Percentiles rank a stretch among this genome's conserved stretches.
These are phyloP conservation scores for Trachurus trachurus DNA, from an alignment of 2,797 vertebrate genomes.

Conservation along the genomic window DNA sequence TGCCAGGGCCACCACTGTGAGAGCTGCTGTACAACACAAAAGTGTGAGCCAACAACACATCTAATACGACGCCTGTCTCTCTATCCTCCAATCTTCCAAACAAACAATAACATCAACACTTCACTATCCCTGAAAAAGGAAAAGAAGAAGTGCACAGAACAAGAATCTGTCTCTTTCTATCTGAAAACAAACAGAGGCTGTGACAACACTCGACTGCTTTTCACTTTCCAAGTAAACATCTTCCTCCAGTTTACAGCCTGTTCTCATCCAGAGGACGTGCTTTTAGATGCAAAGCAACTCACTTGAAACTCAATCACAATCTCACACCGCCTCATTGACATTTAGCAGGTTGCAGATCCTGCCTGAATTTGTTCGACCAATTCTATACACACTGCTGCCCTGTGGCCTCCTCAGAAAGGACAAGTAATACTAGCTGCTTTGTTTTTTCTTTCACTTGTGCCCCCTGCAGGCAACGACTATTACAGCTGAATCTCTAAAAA, in stretches of 20 bases:
- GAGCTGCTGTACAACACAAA: conserved; percentile 73
- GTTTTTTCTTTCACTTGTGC: background rate
- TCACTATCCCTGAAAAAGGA: conserved; percentile 30
- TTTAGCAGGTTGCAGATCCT: conserved; percentile 30
- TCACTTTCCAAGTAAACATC: conserved; percentile 50
- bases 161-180: conserved; percentile 45
- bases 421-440: conserved; percentile 5
- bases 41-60: conserved; percentile 68
- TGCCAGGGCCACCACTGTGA: conserved; percentile 73
- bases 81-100: conserved; percentile 69
- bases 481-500: conserved; percentile 6
- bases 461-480: conserved; percentile 15
- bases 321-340: conserved; percentile 41
- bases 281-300: conserved; percentile 16
- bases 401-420: conserved; percentile 14
- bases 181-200: conserved; percentile 38
- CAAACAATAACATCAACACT: conserved; percentile 70
- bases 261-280: conserved; percentile 6
- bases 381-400: conserved; percentile 11
- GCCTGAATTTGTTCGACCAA: conserved; percentile 1
- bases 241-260: conserved; percentile 33
- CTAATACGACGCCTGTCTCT: conserved; percentile 74
- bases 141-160: conserved; percentile 15
- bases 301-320: conserved; percentile 30
- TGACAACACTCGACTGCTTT: conserved; percentile 42